phyloP scores from a whole-genome alignment of 1,140 invertebrate genomes.

The Dufourea novaeangliae region DNA sequence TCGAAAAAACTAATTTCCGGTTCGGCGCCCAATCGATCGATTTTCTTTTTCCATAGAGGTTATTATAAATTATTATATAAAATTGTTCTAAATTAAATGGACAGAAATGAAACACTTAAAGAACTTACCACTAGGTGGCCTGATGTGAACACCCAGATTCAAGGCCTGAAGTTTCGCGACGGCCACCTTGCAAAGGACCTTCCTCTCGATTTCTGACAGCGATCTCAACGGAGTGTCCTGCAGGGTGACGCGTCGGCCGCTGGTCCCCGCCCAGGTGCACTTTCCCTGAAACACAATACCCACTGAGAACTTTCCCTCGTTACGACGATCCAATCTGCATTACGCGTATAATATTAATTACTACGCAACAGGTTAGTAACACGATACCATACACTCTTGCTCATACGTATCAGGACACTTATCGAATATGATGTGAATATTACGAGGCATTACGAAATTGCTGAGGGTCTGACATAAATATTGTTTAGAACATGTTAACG shows the following conservation, averaged over 20 bases:
- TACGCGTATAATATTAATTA: conserved; percentile 1
- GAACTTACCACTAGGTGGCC: conserved; percentile 85
- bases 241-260: conserved; percentile 88
- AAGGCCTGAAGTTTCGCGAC: conserved; percentile 93
- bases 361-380: neutral
- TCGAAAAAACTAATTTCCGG: too few species aligned
- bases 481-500: too few species aligned
- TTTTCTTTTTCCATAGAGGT: too few species aligned
- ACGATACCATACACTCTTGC: neutral
- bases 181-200: conserved; percentile 91
- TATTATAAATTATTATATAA: too few species aligned
- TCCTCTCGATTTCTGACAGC: conserved; percentile 90
- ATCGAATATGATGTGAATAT: too few species aligned
- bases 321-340: neutral
- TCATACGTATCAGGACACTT: too few species aligned
- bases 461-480: too few species aligned
- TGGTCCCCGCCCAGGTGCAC: conserved; percentile 91
- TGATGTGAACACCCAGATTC: conserved; percentile 90
- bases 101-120: neutral
- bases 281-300: conserved; percentile 85
- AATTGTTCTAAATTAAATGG: too few species aligned
- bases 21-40: too few species aligned
- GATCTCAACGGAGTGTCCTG: conserved; percentile 87
- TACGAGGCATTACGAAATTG: too few species aligned
- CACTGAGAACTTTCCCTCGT: neutral